These are phyloP conservation scores for Podotricha telesiphe DNA, from an alignment of 2,888 invertebrate species.

Conservation along the genomic window DNA sequence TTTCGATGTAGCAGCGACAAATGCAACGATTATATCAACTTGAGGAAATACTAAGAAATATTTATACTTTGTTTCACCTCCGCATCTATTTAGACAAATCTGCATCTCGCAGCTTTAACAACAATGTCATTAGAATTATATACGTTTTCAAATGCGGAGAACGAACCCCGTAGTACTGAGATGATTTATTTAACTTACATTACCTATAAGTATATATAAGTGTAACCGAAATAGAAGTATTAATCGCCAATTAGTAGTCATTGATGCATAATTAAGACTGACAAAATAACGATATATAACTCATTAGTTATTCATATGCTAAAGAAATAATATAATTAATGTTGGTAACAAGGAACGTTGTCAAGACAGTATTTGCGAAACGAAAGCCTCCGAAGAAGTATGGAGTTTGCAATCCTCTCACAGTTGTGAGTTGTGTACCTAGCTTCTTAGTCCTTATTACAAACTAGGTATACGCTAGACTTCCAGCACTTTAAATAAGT, in stretches of 20 bases:
- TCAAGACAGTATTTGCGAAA: constrained; percentile 24
- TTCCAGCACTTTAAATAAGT: background rate
- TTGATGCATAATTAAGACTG: background rate
- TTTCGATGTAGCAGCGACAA: background rate
- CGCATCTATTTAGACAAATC: background rate
- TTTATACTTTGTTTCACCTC: constrained; percentile 6
- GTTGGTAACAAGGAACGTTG: constrained; percentile 10
- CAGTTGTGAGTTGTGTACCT: constrained; percentile 8
- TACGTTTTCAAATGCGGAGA: background rate
- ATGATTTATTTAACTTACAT: background rate
- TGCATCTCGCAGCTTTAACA: no score
- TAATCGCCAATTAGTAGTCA: background rate
- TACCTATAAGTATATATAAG: no score
- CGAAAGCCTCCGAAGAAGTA: constrained; percentile 1
- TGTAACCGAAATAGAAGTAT: background rate
- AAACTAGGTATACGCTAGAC: constrained; percentile 13
- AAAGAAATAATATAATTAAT: constrained; percentile 2
- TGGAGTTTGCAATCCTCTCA: constrained; percentile 23
- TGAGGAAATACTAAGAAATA: background rate
- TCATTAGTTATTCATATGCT: background rate
- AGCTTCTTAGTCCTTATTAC: constrained; percentile 1
- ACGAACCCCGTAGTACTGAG: background rate
- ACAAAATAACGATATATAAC: background rate
- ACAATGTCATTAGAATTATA: no score
- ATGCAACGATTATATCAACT: background rate